A percentile compares a stretch with the other conserved stretches of the same genome.
Conservation (phyloP, 2,113 vertebrate species). For the Zingel zingel region DNA sequence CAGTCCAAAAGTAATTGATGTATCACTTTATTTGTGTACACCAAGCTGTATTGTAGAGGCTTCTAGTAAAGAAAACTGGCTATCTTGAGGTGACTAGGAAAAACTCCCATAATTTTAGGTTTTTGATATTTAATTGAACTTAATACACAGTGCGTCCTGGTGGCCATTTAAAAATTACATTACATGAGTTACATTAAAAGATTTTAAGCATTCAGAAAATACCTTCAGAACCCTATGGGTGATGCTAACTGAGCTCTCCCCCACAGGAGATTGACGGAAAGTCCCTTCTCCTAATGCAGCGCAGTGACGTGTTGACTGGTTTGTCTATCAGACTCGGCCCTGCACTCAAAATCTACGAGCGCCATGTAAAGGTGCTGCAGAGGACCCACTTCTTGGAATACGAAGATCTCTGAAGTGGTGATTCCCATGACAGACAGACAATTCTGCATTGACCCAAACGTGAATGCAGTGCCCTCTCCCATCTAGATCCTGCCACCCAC, state of each 20-base stretch:
- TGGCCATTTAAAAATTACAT: not conserved
- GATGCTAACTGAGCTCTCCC: not conserved
- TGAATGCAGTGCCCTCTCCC: conserved; percentile 66
- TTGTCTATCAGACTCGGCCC: conserved; percentile 92
- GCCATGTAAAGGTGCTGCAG: conserved; percentile 92
- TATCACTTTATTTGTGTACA: not conserved
- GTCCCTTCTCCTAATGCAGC: conserved; percentile 92
- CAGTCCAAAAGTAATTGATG: not conserved
- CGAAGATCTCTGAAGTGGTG: conserved; percentile 72
- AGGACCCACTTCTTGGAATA: conserved; percentile 92
- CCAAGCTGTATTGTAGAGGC: not conserved
- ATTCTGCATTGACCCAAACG: conserved; percentile 46
- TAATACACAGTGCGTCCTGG: not conserved
- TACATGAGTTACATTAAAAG: not conserved
- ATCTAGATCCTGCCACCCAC: conserved; percentile 48
- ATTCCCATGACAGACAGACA: conserved; percentile 18
- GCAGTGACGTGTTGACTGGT: conserved; percentile 91
- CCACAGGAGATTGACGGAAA: conserved; percentile 93
- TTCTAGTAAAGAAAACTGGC: not conserved
- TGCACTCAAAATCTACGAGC: conserved; percentile 94
- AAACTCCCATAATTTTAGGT: not conserved
- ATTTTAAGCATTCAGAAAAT: not conserved
- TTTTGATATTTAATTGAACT: not conserved
- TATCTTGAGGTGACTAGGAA: not conserved
- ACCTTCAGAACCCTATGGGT: not conserved